These are phyloP conservation scores for Parelbella ahira DNA, from an alignment of 2,888 invertebrate genomes.

Conservation along the genomic window DNA sequence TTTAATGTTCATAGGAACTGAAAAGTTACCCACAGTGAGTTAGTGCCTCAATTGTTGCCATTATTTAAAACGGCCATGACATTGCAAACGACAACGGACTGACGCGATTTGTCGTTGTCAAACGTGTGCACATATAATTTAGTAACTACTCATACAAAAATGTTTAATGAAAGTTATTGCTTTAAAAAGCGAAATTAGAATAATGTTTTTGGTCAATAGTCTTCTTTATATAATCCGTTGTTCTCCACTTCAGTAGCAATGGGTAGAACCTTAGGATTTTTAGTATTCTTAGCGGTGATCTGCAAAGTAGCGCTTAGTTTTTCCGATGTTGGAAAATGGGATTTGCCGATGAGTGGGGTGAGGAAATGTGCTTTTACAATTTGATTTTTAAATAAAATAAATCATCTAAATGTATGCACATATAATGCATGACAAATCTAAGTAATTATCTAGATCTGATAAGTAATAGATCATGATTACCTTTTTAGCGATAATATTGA, in stretches of 20 bases:
- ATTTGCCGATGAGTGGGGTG: conserved; percentile 80
- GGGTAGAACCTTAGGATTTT: conserved; percentile 50
- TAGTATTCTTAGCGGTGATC: conserved; percentile 50
- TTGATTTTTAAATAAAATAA: no score
- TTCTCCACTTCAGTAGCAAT: conserved; percentile 25
- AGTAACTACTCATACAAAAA: conserved; percentile 19
- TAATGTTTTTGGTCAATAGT: conserved; percentile 29
- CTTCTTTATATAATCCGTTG: conserved; percentile 26
- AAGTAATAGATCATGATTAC: no score
- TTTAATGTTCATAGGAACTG: no score
- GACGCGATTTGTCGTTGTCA: conserved; percentile 18
- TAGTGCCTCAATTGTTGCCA: no score
- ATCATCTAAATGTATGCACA: no score
- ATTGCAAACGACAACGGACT: no score
- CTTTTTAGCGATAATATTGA: no score
- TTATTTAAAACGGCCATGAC: no score
- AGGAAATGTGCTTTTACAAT: conserved; percentile 3
- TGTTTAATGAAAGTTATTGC: conserved; percentile 28
- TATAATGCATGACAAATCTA: no score
- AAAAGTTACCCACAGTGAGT: no score
- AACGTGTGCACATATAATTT: conserved; percentile 9
- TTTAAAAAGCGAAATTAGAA: conserved; percentile 29
- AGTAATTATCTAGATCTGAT: no score
- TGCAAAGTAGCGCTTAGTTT: conserved; percentile 61
- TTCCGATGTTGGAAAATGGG: conserved; percentile 85